Evolutionary conservation across 2,888 invertebrate genomes (phyloP).

Genomic region (Torymus aiolomorphi): DNA sequence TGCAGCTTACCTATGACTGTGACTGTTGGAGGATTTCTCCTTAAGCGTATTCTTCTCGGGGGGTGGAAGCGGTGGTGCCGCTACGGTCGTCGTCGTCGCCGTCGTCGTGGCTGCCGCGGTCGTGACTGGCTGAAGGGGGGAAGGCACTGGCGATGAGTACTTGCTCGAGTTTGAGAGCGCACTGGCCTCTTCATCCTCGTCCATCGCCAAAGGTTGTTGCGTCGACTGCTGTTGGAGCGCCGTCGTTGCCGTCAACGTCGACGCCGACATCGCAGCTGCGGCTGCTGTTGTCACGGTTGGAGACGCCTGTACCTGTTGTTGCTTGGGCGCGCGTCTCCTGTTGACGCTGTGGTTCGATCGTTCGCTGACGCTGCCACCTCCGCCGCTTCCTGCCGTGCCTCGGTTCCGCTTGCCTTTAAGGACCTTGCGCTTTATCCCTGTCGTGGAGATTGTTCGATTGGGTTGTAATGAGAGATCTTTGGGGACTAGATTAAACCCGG

Average conservation of each 20-base stretch:
- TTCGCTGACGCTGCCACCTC: slow-evolving; percentile 58
- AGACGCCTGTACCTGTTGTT: no score
- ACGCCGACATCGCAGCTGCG: background rate
- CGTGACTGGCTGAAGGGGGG: slow-evolving; percentile 69
- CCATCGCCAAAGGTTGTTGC: slow-evolving; percentile 60
- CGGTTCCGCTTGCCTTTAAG: slow-evolving; percentile 74
- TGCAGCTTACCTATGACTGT: slow-evolving; percentile 65
- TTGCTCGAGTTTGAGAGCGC: slow-evolving; percentile 76
- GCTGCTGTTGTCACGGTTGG: slow-evolving; percentile 31
- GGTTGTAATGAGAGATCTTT: no score
- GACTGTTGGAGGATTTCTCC: slow-evolving; percentile 70
- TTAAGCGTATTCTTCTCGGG: slow-evolving; percentile 69
- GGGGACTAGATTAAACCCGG: no score
- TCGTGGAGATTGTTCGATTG: slow-evolving; percentile 32
- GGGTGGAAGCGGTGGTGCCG: slow-evolving; percentile 32
- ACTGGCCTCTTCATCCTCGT: slow-evolving; percentile 75
- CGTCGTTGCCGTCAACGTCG: background rate
- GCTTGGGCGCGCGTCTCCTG: slow-evolving; percentile 62
- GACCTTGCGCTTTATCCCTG: slow-evolving; percentile 75
- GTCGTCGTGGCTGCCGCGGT: slow-evolving; percentile 4
- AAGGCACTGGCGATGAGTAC: slow-evolving; percentile 78
- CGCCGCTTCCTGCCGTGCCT: slow-evolving; percentile 49
- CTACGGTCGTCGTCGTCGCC: background rate
- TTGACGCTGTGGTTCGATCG: slow-evolving; percentile 67
- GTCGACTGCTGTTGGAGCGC: slow-evolving; percentile 13